Evolutionary conservation across 2,113 vertebrate species (phyloP).

Genomic region (Pterophyllum scalare): DNA sequence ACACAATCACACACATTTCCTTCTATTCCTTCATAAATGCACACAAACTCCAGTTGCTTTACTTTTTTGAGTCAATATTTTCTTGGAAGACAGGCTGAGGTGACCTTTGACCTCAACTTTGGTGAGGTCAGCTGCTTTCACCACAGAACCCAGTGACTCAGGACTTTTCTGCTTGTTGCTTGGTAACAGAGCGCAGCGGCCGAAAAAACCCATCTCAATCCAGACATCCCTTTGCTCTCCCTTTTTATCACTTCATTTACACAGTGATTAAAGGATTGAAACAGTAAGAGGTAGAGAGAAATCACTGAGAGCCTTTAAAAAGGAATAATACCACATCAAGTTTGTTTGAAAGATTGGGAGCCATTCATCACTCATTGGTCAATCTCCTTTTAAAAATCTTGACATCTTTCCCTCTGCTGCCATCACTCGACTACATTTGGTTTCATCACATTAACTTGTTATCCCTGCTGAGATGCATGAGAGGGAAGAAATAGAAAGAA

Average conservation of each 20-base stretch:
- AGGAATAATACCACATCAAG: constrained; percentile 2
- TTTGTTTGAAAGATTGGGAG: constrained; percentile 5
- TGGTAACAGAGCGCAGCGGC: constrained; percentile 58
- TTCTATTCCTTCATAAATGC: neutral
- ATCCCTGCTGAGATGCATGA: constrained; percentile 42
- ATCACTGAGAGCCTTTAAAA: constrained; percentile 24
- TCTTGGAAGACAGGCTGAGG: constrained; percentile 33
- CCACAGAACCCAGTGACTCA: constrained; percentile 54
- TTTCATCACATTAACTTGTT: constrained; percentile 47
- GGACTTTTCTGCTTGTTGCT: constrained; percentile 65
- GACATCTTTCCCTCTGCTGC: constrained; percentile 23
- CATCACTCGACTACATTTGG: constrained; percentile 22
- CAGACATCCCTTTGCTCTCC: constrained; percentile 27
- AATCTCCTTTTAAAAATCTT: constrained; percentile 1
- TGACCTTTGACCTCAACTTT: constrained; percentile 44
- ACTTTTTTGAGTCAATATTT: constrained; percentile 43
- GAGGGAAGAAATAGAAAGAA: constrained; percentile 26
- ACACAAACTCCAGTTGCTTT: constrained; percentile 4
- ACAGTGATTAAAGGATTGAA: constrained; percentile 23
- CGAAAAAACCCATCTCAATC: constrained; percentile 36
- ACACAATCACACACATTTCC: neutral
- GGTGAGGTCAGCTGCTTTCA: constrained; percentile 55
- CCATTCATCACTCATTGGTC: constrained; percentile 10
- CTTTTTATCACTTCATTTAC: constrained; percentile 48
- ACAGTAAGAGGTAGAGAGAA: neutral